Base-by-base conservation (phyloP, 2,888 invertebrate genomes). In the Cheilosia grossa region DNA sequence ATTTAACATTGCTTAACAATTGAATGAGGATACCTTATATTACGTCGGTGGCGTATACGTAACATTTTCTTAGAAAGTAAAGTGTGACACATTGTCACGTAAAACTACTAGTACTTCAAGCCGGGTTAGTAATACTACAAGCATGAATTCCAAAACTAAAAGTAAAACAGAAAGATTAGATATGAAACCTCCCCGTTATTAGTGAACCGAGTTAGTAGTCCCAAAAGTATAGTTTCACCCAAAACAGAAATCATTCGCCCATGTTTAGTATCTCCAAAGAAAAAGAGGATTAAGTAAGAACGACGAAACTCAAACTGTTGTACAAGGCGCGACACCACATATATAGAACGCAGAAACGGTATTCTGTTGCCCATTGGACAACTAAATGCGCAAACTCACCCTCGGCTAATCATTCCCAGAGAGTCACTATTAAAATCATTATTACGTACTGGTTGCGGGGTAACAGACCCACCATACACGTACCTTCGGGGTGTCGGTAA, bases 391-490 rank as follows among this genome's bases (percentile, higher is more conserved):
- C 54, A 51, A 53, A 93, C 85, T 92, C 78, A 88, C 89, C 93
- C 93, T 75, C 92, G 90, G 86, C 90, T 59, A 93, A 92, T 89
- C 85, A 81, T 85, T 61, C 85, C 81, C 75, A 85, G 77, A 61
- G 85, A 51, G 67, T 87, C 87, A 86, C 82, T 88, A 89, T 89
- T 90, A 88, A 86, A 82, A 87, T 67, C 87, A 79, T 87, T 87
- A 88, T 93, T 93, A 83, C 93, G 92, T 42, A 93, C 93, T 54
- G 94, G 93, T 79, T 94, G 92, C 24, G 94, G 94, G 61, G 94
- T 94, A 77, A 94, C 90, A 66, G 94, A 93, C 44, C 94, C 94
- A 19, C 93, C 93, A 89, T 94, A 94, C 80, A 93, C 92, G 89
- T 94, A 94, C 88, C 93, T 92, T 89, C 88, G 87, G 70, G 88